Evolutionary conservation across 2,797 vertebrate species (phyloP), one percentile per base, ranked within the genome.

Genomic region (Onychomys torridus): DNA sequence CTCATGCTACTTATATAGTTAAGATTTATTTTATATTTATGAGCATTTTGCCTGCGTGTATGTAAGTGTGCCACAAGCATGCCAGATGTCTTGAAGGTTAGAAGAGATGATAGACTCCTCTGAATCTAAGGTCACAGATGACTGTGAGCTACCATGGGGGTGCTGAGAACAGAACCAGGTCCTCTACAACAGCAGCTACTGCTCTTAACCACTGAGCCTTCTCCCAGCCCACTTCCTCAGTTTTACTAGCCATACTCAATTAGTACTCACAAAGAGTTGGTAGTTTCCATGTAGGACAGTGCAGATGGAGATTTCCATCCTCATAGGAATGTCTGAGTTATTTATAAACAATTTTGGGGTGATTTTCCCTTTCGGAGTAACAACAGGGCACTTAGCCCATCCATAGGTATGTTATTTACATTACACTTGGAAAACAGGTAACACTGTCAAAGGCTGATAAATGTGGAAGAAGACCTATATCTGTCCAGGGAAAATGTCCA

Each of bases 341-440:
- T 96, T 93, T 87, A 14, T 37, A 85, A 90, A 89, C 52, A 82
- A 65, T 63, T 88, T 75, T 73, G 93, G 89, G 77, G 84, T 93
- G 40, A 65, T 90, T 94, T 96, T 89, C 46, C 88, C 89, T 87
- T 73, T 81, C 77, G 89, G 78, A 83, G n/a, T 94, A 90, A 94
- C 75, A 81, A 52, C 73, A n/a, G 78, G 73, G 61, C 12, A 32
- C 90, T 93, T 49, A 93, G 59, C 34, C 49, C 57, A 67, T 90
- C 88, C 90, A 65, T 86, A 92, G 89, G 81, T 83, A 90, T 90
- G 76, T 91, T 93, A 65, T 90, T 85, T 61, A 37, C 46, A 37
- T 90, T 92, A 63, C 59, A 78, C 40, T 91, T 77, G 89, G 67
- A 69, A 3, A 91, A 75, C 69, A 84, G 59, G 52, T 88, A 91